A percentile compares a stretch with the other conserved stretches of the same genome.
These are phyloP conservation scores for Xyrauchen texanus DNA, from an alignment of 2,113 vertebrate genomes.

Conservation along the genomic window DNA sequence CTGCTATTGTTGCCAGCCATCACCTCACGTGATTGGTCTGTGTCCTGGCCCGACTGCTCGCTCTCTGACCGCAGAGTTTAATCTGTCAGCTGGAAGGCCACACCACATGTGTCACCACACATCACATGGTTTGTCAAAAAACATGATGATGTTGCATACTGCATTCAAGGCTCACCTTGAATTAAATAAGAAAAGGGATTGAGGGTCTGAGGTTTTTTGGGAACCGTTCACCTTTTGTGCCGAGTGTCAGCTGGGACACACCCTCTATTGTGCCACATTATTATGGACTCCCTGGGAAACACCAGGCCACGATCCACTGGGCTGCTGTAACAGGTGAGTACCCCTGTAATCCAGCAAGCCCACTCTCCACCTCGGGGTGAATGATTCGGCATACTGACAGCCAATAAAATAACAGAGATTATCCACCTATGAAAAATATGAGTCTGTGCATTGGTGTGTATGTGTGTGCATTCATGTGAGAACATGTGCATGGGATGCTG, in stretches of 20 bases:
- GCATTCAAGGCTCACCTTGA: slow-evolving; percentile 54
- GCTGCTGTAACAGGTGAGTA: slow-evolving; percentile 56
- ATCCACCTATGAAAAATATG: slow-evolving; percentile 51
- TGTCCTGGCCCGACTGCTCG: slow-evolving; percentile 15
- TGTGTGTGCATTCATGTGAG: slow-evolving; percentile 30
- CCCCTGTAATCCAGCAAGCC: slow-evolving; percentile 55
- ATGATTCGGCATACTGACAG: slow-evolving; percentile 38
- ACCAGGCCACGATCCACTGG: slow-evolving; percentile 30
- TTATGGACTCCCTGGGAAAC: slow-evolving; percentile 57
- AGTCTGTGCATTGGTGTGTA: background rate
- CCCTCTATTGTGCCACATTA: slow-evolving; percentile 58
- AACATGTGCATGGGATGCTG: background rate
- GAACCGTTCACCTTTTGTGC: slow-evolving; percentile 55
- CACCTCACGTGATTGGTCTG: slow-evolving; percentile 40
- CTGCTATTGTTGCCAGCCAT: slow-evolving; percentile 53
- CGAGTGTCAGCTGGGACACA: slow-evolving; percentile 56
- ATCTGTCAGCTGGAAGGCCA: slow-evolving; percentile 40
- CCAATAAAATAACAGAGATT: slow-evolving; percentile 57
- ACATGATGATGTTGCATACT: slow-evolving; percentile 14
- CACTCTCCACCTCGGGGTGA: slow-evolving; percentile 19
- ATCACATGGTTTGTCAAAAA: slow-evolving; percentile 60
- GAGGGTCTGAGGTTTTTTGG: slow-evolving; percentile 16
- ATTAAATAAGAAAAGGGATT: slow-evolving; percentile 42
- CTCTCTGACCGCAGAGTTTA: slow-evolving; percentile 18
- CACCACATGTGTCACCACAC: slow-evolving; percentile 57